Conservation (phyloP, 2,113 vertebrate genomes). For the Myotis brandtii region DNA sequence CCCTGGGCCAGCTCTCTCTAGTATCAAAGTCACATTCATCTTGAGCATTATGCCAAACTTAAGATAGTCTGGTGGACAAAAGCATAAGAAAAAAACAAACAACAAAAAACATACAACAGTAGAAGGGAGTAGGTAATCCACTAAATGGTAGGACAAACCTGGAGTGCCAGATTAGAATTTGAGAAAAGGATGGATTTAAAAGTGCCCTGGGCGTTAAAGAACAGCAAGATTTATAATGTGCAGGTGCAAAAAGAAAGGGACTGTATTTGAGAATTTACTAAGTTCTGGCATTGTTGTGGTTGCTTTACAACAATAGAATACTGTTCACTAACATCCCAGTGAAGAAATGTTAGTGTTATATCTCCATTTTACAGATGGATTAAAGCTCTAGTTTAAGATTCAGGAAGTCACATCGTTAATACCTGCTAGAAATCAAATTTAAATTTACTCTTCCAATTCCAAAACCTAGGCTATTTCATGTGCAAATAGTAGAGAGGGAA, state of each 20-base stretch:
- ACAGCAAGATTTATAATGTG: not conserved
- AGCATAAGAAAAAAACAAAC: no score
- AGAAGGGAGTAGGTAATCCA: not conserved
- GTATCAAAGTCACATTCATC: not conserved
- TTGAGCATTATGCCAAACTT: not conserved
- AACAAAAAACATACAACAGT: not conserved
- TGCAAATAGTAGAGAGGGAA: not conserved
- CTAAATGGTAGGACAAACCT: not conserved
- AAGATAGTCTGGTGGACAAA: not conserved
- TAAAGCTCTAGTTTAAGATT: not conserved
- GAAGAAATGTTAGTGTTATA: not conserved
- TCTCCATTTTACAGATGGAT: no score
- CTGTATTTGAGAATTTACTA: not conserved
- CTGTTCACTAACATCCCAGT: not conserved
- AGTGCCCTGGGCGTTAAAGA: not conserved
- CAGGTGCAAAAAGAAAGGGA: not conserved
- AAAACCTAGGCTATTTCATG: not conserved
- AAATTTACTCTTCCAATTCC: not conserved
- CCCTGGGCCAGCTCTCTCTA: not conserved
- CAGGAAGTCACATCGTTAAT: not conserved
- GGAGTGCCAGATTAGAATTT: not conserved
- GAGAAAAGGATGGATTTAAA: not conserved
- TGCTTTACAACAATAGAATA: not conserved
- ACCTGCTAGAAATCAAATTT: not conserved
- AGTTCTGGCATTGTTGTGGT: not conserved